Base-by-base conservation (phyloP, 2,888 invertebrate genomes). In the Dryocosmus kuriphilus region DNA sequence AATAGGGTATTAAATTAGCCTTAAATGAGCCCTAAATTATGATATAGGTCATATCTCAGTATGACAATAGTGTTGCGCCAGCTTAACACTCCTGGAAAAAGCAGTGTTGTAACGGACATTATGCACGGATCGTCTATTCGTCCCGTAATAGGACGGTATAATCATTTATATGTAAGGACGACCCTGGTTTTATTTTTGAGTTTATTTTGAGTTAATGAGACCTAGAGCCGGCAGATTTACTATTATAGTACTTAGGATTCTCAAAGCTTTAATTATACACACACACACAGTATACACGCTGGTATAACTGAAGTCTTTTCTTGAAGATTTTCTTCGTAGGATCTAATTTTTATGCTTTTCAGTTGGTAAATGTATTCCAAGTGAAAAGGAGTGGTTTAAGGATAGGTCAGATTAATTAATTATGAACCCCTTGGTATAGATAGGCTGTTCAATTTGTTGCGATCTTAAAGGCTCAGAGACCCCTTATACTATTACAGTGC, bases 121-220 rank as follows among this genome's bases (percentile, higher is more conserved):
- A 11, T 14, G 16, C 16, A 60, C 27, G 55, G 55, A 55, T 27
- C 24, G 27, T 60, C 24, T 5, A 60, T 60, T 27, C 60, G 27
- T 60, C 60, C 27, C 27, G 60, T 60, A 27, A 60, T 60, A 16
- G 24, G 16, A 60, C 60, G 60, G 60, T 60, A 60, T 22, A 55
- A 55, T 22, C 9, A 41, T 16, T 41, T 5, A 16, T 41, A 16
- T 41, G 38, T 46, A 7, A 46, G n/a, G 46, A 46, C 46, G 8
- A 8, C 19, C 19, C 46, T 46, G 7, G 46, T 19, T 46, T 46
- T 46, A 46, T 46, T 46, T 46, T 46, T 7, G n/a, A n/a, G 46
- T n/a, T n/a, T n/a, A n/a, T n/a, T n/a, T n/a, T 8, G 1, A n/a
- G n/a, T n/a, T 51, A n/a, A 8, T 51, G 2, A 51, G 6, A 51